Base-by-base conservation (phyloP, 2,113 vertebrate species). In the Sorex fumeus region DNA sequence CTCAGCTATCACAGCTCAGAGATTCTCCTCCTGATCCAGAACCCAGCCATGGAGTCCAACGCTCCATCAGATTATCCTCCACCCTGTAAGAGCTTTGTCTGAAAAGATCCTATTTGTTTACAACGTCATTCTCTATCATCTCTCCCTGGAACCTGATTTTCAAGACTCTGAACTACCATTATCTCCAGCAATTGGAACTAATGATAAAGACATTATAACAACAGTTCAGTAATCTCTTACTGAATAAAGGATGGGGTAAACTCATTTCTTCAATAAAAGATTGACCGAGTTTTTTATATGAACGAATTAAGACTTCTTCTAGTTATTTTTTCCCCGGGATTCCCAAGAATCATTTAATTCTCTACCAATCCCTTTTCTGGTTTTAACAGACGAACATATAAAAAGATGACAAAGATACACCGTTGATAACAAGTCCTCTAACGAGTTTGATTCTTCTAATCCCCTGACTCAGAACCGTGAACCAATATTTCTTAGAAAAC, bases 221-320 rank as follows among this genome's bases (percentile, higher is more conserved):
- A 64, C 62, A 23, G 16, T 40, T 40, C 32, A 88, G 12, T 75
- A 23, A 79, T 70, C 84, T 66, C 50, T 70, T 88, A n/a, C 45
- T 50, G 47, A 12, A 13, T 50, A 50, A 50, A 50, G 13, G 13
- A 50, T 34, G 5, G 43, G 72, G 36, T 78, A 87, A 72, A 16
- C 40, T 40, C n/a, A 43, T 18, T 9, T 36, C 45, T 67, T 91
- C 67, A 60, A 40, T 75, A 80, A 92, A 85, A 70, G 30, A 74
- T 32, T 47, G 8, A 50, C 62, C 76, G 36, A 81, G 28, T 36
- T 76, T 92, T 23, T 74, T 27, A 84, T 45, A 75, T 27, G 12
- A 40, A 62, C 50, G 19, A 36, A 62, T 50, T 50, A 50, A 50
- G 47, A 50, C 9, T 50, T 69, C 75, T 76, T 85, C 75, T 47